These are phyloP conservation scores for Drosophila formosana DNA, from an alignment of 2,888 invertebrate genomes.

Conservation along the genomic window DNA sequence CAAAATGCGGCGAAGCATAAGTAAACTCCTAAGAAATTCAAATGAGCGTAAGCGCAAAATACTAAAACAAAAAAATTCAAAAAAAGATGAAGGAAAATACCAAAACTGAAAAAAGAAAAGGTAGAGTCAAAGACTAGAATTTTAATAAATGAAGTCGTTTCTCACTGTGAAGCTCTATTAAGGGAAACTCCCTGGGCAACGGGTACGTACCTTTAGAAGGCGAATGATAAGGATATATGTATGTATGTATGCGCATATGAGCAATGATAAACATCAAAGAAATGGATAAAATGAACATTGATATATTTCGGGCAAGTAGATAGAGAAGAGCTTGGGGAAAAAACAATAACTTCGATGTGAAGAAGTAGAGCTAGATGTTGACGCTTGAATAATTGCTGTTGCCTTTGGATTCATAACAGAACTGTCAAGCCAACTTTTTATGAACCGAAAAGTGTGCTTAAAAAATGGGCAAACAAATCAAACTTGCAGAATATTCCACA, in stretches of 20 bases:
- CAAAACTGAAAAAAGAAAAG: constrained; percentile 19
- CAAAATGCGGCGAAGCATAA: constrained; percentile 74
- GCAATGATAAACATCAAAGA: constrained; percentile 42
- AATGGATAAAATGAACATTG: constrained; percentile 18
- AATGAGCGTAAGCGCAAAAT: constrained; percentile 73
- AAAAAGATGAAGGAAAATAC: constrained; percentile 19
- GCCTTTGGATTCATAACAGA: constrained; percentile 19
- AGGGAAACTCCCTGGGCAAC: constrained; percentile 30
- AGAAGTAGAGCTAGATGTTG: background rate
- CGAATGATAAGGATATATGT: constrained; percentile 20
- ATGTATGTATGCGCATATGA: constrained; percentile 25
- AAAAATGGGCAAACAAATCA: background rate
- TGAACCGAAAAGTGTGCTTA: background rate
- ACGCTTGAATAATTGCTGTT: constrained; percentile 2
- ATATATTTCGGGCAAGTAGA: constrained; percentile 1
- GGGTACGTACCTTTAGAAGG: background rate
- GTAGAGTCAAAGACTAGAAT: constrained; percentile 46
- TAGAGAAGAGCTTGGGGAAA: background rate
- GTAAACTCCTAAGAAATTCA: constrained; percentile 77
- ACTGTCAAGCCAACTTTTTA: constrained; percentile 10
- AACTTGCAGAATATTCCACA: background rate
- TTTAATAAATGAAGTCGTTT: constrained; percentile 73
- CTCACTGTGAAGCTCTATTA: constrained; percentile 13
- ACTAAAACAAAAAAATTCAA: constrained; percentile 31
- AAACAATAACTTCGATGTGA: constrained; percentile 26